Base-by-base conservation (phyloP, 2,888 invertebrate genomes). In the Magallana nippona region DNA sequence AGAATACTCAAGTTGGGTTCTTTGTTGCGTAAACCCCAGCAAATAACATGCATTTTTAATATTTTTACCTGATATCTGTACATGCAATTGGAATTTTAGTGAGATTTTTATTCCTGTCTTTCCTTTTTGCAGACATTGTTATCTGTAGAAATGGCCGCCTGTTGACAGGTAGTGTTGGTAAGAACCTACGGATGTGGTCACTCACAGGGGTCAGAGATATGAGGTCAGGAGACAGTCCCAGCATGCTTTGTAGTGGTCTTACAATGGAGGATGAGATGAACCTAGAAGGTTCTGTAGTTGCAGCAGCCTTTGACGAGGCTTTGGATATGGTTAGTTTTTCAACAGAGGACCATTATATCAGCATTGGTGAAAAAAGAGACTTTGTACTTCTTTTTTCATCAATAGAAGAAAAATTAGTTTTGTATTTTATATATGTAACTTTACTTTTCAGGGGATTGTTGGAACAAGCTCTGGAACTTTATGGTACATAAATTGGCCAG, bases 401-500 rank as follows among this genome's bases (percentile, higher is more conserved):
- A 27, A 27, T 27, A 27, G 27, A 27, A 27, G 1, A n/a, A n/a
- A n/a, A n/a, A n/a, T n/a, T n/a, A 32, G 32, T 32, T 32, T 32
- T 32, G 32, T 32, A 32, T 44, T 44, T 44, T 44, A 44, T 44
- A 44, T 8, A 44, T 44, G 22, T 71, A 71, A 71, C 0, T 56
- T 22, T 78, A 19, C 58, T 13, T 87, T 86, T 79, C 88, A 94
- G 94, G 94, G 94, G 5, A 93, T 94, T 84, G 93, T 94, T 1
- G 94, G 93, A 19, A 94, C 94, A 77, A 89, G 85, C 82, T 87
- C 91, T 81, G 94, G 94, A 56, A 94, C 94, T n/a, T 84, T 94
- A 83, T 94, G 94, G 94, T 94, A 94, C 88, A 92, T 94, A 78
- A 94, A 94, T 91, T 94, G 94, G 94, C 86, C 91, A 77, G 94